Evolutionary conservation across 1,140 invertebrate genomes (phyloP), one percentile per base, ranked within the genome.

Genomic region (Vollenhovia emeryi): DNA sequence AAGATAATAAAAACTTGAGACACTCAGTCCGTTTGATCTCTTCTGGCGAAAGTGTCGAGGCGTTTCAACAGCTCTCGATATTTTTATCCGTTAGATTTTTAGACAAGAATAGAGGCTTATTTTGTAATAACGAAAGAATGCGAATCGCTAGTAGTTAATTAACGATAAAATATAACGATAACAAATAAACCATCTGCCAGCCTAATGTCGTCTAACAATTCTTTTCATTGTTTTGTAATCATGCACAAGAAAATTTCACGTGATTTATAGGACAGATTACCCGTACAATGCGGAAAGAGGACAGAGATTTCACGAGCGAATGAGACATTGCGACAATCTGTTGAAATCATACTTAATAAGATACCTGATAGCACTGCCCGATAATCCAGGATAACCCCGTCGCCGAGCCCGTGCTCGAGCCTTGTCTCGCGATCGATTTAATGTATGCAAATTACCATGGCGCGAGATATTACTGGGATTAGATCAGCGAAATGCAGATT

Each of bases 401-500:
- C 64, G 68, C 80, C 68, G 68, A 64, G 68, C 7, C 66, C 55
- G 59, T 52, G 55, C 52, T 82, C 64, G 89, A 91, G 88, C 75
- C 80, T 88, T 89, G 84, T 88, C 88, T 88, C 74, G 13, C n/a
- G 50, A 84, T 75, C 79, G 74, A 80, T 75, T 86, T 91, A 91
- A 91, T 85, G 64, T 86, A 91, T 90, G 89, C 85, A 91, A 86
- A 91, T 91, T 89, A 64, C 76, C 59, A 40, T 21, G 80, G 68
- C 62, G 83, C 62, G 68, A 50, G 76, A 85, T 89, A 89, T 90
- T 85, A 82, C 78, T 68, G 62, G 78, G 88, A 87, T 90, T 90
- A 90, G 83, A 84, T 79, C 83, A 87, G 55, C 59, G 43, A 86
- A 86, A 90, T 73, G 86, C 55, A 85, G 73, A 90, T 89, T 78